These are phyloP conservation scores for Leptonema lineaticorne DNA, from an alignment of 1,140 invertebrate genomes.

Conservation along the genomic window DNA sequence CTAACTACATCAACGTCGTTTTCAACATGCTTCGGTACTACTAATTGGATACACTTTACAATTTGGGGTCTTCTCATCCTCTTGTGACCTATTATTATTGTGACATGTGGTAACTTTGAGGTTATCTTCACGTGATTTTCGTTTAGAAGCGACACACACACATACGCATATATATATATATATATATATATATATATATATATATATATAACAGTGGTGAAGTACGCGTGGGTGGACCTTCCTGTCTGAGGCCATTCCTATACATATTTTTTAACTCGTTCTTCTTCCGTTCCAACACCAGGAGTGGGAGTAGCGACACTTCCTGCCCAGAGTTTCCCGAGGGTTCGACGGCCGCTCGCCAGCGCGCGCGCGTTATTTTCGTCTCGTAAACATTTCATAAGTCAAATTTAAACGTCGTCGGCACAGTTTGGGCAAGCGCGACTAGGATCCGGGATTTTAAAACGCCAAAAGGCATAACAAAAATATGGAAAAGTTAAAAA, in stretches of 20 bases:
- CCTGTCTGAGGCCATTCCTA: not conserved
- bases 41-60: not conserved
- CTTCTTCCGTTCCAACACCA: too few species aligned
- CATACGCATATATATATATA: not conserved
- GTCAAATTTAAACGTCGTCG: constrained; percentile 41
- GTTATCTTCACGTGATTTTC: constrained; percentile 12
- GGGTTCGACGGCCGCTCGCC: constrained; percentile 40
- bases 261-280: constrained; percentile 1
- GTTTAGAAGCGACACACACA: not conserved
- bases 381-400: constrained; percentile 42
- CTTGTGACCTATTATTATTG: too few species aligned
- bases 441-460: not conserved
- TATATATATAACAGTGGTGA: not conserved
- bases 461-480: not conserved
- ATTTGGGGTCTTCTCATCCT: not conserved
- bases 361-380: constrained; percentile 38
- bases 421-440: constrained; percentile 34
- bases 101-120: not conserved
- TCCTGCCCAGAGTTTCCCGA: constrained; percentile 40
- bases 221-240: constrained; percentile 5
- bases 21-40: not conserved
- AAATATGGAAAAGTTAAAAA: not conserved
- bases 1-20: too few species aligned
- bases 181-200: constrained; percentile 1
- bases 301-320: constrained; percentile 21